phyloP scores from a whole-genome alignment of 2,797 vertebrate genomes.

The Sebastes matsubarae region DNA sequence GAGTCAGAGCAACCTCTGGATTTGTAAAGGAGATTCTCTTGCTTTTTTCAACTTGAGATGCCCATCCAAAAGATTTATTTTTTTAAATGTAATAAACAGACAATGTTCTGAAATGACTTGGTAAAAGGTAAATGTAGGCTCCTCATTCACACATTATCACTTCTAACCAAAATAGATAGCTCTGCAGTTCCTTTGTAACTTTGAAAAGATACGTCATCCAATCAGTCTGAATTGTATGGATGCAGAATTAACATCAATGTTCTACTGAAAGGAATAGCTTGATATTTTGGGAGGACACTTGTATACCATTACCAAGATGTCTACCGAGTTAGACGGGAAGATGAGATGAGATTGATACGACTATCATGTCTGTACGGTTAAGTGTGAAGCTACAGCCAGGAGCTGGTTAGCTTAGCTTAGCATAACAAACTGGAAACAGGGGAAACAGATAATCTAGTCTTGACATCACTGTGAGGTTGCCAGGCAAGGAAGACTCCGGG shows the following conservation, averaged over 20 bases:
- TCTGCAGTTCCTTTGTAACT: not conserved
- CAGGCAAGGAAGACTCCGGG: not conserved
- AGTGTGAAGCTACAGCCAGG: not conserved
- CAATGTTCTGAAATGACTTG: not conserved
- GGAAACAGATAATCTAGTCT: not conserved
- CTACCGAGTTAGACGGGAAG: not conserved
- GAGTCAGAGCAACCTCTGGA: constrained; percentile 40
- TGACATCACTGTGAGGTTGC: not conserved
- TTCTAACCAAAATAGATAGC: not conserved
- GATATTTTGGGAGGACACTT: not conserved
- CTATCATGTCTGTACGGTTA: not conserved
- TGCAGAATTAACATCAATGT: not conserved
- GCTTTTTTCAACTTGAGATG: not conserved
- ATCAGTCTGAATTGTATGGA: not conserved
- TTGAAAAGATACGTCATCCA: not conserved
- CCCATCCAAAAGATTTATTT: not conserved
- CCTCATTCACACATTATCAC: not conserved
- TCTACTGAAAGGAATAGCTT: not conserved
- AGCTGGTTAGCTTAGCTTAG: not conserved
- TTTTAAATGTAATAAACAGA: not conserved
- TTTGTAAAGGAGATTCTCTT: constrained; percentile 15
- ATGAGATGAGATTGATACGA: not conserved
- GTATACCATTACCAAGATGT: not conserved
- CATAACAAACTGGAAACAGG: not conserved
- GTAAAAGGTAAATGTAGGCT: not conserved